These are phyloP conservation scores for Tromatobia lineatoria DNA, from an alignment of 2,888 invertebrate species.

Conservation along the genomic window DNA sequence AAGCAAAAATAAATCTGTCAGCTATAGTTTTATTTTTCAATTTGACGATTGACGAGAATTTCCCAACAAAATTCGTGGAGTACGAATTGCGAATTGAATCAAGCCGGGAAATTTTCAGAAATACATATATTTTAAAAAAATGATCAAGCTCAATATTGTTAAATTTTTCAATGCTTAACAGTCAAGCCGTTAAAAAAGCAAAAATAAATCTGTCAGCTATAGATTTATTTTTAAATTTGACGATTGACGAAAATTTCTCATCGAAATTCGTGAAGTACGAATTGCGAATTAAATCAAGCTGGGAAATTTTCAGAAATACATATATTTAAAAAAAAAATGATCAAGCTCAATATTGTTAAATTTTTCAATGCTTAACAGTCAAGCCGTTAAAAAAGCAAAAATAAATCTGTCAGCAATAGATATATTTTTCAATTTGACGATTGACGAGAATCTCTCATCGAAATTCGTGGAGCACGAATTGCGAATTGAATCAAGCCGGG, in stretches of 20 bases:
- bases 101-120: too few species aligned
- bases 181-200: not conserved
- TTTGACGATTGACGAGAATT: constrained; percentile 5
- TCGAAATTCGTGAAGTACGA: not conserved
- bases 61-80: constrained; percentile 1
- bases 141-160: too few species aligned
- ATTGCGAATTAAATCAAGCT: too few species aligned
- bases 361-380: not conserved
- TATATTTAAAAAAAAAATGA: too few species aligned
- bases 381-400: not conserved
- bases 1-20: too few species aligned
- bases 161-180: too few species aligned
- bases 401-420: too few species aligned
- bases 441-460: constrained; percentile 3
- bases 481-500: too few species aligned
- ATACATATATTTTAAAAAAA: too few species aligned
- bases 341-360: too few species aligned
- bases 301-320: too few species aligned
- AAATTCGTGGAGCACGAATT: not conserved
- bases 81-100: constrained; percentile 9
- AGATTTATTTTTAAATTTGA: not conserved
- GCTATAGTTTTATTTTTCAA: not conserved
- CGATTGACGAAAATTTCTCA: constrained; percentile 10
- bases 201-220: too few species aligned
- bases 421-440: not conserved